These are phyloP conservation scores for Hylaeus volcanicus DNA, from an alignment of 1,140 invertebrate genomes.

Conservation along the genomic window DNA sequence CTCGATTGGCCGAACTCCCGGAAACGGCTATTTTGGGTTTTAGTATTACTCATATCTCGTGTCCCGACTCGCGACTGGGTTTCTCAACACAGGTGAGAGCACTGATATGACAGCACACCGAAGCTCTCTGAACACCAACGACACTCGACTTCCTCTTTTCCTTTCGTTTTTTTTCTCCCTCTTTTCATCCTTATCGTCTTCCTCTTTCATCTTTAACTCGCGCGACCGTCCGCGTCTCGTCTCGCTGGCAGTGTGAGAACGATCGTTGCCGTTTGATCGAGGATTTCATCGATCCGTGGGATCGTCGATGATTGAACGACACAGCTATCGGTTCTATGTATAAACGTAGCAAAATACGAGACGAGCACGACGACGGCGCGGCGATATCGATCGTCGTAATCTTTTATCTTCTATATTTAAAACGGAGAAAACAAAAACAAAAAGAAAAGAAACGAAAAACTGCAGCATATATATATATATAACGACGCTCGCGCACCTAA, in stretches of 20 bases:
- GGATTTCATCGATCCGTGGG: too few species aligned
- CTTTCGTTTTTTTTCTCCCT: not conserved
- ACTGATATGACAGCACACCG: constrained; percentile 13
- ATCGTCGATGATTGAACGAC: too few species aligned
- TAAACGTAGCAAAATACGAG: constrained; percentile 45
- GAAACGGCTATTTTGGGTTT: constrained; percentile 75
- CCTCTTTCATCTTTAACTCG: not conserved
- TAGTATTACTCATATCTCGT: constrained; percentile 75
- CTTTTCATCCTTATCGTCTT: not conserved
- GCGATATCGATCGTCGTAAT: too few species aligned
- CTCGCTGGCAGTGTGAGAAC: constrained; percentile 23
- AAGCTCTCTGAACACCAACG: not conserved
- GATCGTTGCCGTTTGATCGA: too few species aligned
- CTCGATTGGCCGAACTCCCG: constrained; percentile 38
- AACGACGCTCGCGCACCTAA: constrained; percentile 6
- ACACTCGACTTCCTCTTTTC: too few species aligned
- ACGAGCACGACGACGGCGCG: constrained; percentile 23
- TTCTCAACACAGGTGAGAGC: not conserved
- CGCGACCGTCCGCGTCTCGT: constrained; percentile 12
- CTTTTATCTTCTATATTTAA: too few species aligned
- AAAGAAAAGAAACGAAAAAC: not conserved
- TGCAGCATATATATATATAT: not conserved
- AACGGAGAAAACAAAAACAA: not conserved
- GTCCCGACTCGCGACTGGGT: constrained; percentile 24
- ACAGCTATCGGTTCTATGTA: constrained; percentile 29